A percentile compares a stretch with the other conserved stretches of the same genome.
Conservation (phyloP, 2,888 invertebrate species). For the Timema cristinae region DNA sequence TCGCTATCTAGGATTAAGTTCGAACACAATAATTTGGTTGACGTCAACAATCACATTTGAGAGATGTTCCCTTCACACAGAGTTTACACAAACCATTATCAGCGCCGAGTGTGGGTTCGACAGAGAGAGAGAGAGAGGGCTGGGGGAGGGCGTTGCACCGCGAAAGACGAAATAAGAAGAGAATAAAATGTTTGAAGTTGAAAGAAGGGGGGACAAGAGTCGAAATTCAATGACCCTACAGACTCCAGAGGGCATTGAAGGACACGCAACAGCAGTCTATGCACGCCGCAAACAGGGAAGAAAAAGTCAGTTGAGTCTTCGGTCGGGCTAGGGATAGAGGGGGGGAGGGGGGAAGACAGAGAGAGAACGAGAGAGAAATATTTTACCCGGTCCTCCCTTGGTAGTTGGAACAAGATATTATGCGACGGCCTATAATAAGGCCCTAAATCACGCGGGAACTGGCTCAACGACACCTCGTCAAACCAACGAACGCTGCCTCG, state of each 20-base stretch:
- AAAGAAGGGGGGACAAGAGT: conserved; percentile 42
- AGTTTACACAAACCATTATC: conserved; percentile 15
- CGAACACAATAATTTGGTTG: too few relatives aligned
- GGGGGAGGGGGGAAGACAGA: neutral
- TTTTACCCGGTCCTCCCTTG: too few relatives aligned
- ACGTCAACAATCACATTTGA: too few relatives aligned
- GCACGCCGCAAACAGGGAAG: conserved; percentile 8
- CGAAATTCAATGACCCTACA: conserved; percentile 49
- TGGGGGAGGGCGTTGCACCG: conserved; percentile 24
- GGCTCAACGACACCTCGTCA: too few relatives aligned
- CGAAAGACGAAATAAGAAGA: conserved; percentile 22
- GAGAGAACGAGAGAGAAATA: neutral
- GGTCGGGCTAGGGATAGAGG: too few relatives aligned
- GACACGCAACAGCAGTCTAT: conserved; percentile 38
- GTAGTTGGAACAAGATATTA: too few relatives aligned
- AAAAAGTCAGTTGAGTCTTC: conserved; percentile 10
- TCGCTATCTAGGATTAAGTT: too few relatives aligned
- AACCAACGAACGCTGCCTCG: too few relatives aligned
- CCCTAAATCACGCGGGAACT: too few relatives aligned
- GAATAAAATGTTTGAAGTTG: conserved; percentile 8
- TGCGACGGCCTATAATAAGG: too few relatives aligned
- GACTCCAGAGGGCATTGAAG: conserved; percentile 47
- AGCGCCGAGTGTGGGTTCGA: neutral
- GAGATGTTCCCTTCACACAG: too few relatives aligned
- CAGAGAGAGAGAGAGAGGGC: neutral